These are phyloP conservation scores for Drepanosiphum platanoidis DNA, from an alignment of 2,888 invertebrate species.

Conservation along the genomic window DNA sequence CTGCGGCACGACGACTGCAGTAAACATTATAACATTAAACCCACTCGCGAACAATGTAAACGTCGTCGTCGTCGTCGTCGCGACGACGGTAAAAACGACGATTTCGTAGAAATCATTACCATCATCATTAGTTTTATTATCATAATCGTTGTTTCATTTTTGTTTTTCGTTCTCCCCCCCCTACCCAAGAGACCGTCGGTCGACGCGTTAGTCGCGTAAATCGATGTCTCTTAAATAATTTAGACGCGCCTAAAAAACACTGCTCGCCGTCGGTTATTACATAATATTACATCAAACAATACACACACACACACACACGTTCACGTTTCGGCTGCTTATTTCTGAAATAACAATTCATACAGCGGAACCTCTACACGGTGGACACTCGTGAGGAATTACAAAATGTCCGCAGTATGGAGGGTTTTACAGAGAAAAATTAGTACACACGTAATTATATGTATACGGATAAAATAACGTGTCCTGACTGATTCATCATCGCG, in stretches of 20 bases:
- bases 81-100: not conserved
- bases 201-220: not conserved
- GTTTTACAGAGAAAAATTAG: no score
- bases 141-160: not conserved
- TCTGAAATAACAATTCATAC: not conserved
- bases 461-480: no score
- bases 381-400: no score
- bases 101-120: conserved; percentile 7
- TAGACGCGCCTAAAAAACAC: not conserved
- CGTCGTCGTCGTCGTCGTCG: no score
- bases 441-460: no score
- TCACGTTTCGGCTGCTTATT: not conserved
- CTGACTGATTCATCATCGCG: no score
- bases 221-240: not conserved
- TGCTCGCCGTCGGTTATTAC: not conserved
- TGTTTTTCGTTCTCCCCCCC: not conserved
- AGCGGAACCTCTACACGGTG: no score
- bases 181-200: not conserved
- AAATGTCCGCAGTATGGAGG: no score
- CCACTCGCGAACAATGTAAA: no score
- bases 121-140: not conserved
- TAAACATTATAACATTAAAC: no score
- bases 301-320: not conserved
- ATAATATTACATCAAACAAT: not conserved
- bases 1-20: no score